Percentiles rank a stretch among this genome's conserved stretches.
phyloP scores from a whole-genome alignment of 2,113 vertebrate species.

The Bothrops jararaca region DNA sequence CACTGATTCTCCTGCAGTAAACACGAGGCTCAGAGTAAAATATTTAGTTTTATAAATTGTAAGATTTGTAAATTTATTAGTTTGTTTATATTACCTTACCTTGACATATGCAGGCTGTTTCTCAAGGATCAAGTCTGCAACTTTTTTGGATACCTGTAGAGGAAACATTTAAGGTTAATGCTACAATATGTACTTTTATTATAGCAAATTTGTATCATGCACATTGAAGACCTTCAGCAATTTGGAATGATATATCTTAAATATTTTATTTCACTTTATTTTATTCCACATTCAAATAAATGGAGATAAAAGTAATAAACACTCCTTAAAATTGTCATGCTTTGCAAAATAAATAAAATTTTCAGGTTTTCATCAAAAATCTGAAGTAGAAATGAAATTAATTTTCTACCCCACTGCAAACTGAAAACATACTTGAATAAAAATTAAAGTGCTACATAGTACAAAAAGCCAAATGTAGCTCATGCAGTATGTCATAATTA shows the following conservation, averaged over 20 bases:
- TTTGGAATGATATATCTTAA: not conserved
- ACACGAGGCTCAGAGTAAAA: not conserved
- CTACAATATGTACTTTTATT: not conserved
- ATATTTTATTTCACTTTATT: not conserved
- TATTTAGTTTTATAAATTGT: not conserved
- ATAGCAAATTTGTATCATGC: not conserved
- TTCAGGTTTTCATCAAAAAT: not conserved
- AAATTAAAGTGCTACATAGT: conserved; percentile 4
- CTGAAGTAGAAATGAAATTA: conserved; percentile 1
- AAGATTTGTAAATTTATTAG: not conserved
- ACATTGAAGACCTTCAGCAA: not conserved
- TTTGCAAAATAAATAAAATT: not conserved
- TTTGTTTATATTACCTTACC: conserved; percentile 72
- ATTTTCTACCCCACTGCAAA: not conserved
- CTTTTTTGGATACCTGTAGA: conserved; percentile 94
- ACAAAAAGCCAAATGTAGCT: not conserved
- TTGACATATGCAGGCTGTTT: conserved; percentile 97
- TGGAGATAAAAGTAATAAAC: not conserved
- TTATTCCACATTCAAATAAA: conserved; percentile 15
- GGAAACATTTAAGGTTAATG: conserved; percentile 30
- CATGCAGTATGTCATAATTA: conserved; percentile 11
- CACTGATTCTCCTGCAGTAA: not conserved
- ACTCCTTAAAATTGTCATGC: accelerated
- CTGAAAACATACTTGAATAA: not conserved
- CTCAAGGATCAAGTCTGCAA: conserved; percentile 97